Conservation (phyloP, 2,888 invertebrate species). For the Melolontha melolontha region DNA sequence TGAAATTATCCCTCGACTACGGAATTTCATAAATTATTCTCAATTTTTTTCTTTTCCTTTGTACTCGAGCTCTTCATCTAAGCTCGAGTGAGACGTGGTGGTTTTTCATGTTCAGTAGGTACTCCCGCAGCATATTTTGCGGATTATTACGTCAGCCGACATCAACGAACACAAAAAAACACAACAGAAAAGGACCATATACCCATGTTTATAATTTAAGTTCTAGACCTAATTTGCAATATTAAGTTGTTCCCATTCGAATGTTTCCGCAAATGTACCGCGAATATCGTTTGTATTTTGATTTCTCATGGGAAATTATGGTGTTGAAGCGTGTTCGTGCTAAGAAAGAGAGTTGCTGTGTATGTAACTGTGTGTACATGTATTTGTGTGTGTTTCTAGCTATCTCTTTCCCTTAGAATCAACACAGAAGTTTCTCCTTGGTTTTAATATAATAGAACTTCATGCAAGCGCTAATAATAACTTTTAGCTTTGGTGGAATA, state of each 20-base stretch:
- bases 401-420: conserved; percentile 12
- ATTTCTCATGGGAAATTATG: conserved; percentile 65
- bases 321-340: conserved; percentile 51
- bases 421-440: conserved; percentile 29
- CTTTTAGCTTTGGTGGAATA: conserved; percentile 19
- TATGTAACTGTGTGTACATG: too few species aligned
- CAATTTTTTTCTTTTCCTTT: conserved; percentile 18
- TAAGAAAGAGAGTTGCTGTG: conserved; percentile 12
- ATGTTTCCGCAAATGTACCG: conserved; percentile 62
- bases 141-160: conserved; percentile 31
- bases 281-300: conserved; percentile 62
- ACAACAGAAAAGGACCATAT: conserved; percentile 3
- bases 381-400: background rate
- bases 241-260: conserved; percentile 52
- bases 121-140: conserved; percentile 24
- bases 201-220: conserved; percentile 42
- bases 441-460: conserved; percentile 29
- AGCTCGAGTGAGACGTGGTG: conserved; percentile 13
- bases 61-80: conserved; percentile 10
- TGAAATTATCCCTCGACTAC: conserved; percentile 35
- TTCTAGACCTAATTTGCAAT: conserved; percentile 41
- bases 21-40: conserved; percentile 36
- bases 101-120: background rate
- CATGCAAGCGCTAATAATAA: conserved; percentile 20
- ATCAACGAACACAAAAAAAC: conserved; percentile 15